phyloP scores from a whole-genome alignment of 2,888 invertebrate genomes.

The Machimus rusticus region DNA sequence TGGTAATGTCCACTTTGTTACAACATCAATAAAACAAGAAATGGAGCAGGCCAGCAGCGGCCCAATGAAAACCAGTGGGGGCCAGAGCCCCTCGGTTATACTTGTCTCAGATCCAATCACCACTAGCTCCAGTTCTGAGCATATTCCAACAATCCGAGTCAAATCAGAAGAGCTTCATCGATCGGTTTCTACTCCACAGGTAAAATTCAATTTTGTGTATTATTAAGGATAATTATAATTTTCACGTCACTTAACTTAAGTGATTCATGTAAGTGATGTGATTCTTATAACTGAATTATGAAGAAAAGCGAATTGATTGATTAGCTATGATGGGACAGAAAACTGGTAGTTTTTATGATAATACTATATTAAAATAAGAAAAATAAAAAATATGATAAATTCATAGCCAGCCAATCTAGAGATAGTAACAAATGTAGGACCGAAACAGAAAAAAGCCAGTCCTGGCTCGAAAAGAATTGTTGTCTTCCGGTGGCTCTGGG shows the following conservation, averaged over 20 bases:
- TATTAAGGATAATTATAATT: neutral
- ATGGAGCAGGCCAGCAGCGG: neutral
- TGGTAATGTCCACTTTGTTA: conserved; percentile 43
- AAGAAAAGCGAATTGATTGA: neutral
- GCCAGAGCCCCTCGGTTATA: conserved; percentile 60
- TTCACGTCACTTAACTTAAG: neutral
- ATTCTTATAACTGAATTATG: neutral
- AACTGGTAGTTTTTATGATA: no score
- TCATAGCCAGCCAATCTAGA: no score
- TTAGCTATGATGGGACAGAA: neutral
- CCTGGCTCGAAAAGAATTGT: no score
- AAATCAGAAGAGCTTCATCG: conserved; percentile 69
- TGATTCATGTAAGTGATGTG: neutral
- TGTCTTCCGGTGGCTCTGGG: no score
- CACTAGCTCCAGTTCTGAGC: conserved; percentile 55
- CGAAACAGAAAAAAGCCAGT: no score
- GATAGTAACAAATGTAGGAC: no score
- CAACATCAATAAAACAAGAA: conserved; percentile 42
- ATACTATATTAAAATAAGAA: no score
- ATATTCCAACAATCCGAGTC: conserved; percentile 63
- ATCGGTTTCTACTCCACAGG: conserved; percentile 71
- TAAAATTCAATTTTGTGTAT: conserved; percentile 51
- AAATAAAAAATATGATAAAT: no score
- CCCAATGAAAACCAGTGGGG: conserved; percentile 3
- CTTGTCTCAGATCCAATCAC: conserved; percentile 55